Percentiles rank a stretch among this genome's conserved stretches.
These are phyloP conservation scores for Asobara japonica DNA, from an alignment of 1,140 invertebrate genomes.

Conservation along the genomic window DNA sequence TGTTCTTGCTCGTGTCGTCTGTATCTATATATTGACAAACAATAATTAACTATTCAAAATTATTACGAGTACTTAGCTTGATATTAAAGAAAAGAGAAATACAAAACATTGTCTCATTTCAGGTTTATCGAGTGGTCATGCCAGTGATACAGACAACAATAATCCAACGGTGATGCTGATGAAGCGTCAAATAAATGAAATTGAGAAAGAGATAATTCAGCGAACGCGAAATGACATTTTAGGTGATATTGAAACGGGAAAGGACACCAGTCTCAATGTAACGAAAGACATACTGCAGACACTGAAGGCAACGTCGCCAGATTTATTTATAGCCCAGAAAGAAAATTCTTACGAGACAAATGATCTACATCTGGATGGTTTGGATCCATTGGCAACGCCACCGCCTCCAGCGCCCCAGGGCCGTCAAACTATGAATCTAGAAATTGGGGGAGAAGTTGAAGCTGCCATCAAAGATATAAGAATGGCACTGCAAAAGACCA, in stretches of 20 bases:
- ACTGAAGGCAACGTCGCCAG: slow-evolving; percentile 60
- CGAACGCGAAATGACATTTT: slow-evolving; percentile 64
- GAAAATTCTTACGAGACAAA: slow-evolving; percentile 63
- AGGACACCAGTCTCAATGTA: slow-evolving; percentile 59
- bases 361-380: slow-evolving; percentile 70
- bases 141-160: slow-evolving; percentile 91
- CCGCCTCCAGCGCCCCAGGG: slow-evolving; percentile 75
- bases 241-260: slow-evolving; percentile 45
- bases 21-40: no score
- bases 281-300: slow-evolving; percentile 60
- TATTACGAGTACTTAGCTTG: no score
- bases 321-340: slow-evolving; percentile 66
- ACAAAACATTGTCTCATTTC: no score
- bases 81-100: no score
- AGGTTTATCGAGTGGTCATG: slow-evolving; percentile 89
- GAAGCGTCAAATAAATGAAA: slow-evolving; percentile 79
- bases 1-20: no score
- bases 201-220: slow-evolving; percentile 77
- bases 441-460: slow-evolving; percentile 69
- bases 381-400: slow-evolving; percentile 75
- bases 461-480: slow-evolving; percentile 85
- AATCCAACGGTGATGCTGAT: slow-evolving; percentile 77
- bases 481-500: slow-evolving; percentile 80
- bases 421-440: slow-evolving; percentile 60
- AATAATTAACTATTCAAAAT: no score